Percentiles rank a stretch among this genome's conserved stretches.
phyloP scores from a whole-genome alignment of 2,888 invertebrate genomes.

The Platycheirus rosarum region DNA sequence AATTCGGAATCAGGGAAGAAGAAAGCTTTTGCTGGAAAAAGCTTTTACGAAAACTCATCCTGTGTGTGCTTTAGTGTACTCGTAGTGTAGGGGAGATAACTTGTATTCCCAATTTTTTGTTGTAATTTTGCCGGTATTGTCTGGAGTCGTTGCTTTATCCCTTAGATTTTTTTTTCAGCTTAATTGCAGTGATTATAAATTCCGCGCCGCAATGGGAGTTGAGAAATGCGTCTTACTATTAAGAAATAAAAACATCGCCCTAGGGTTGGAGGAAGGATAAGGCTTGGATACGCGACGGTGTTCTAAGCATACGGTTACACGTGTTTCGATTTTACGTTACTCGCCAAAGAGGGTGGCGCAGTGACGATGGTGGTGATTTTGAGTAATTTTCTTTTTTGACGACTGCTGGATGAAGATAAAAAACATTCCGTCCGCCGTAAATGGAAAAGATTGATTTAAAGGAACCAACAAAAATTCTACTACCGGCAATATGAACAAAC shows the following conservation, averaged over 20 bases:
- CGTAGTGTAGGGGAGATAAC: background rate
- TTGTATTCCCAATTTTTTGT: constrained; percentile 20
- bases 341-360: constrained; percentile 25
- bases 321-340: constrained; percentile 60
- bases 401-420: background rate
- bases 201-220: constrained; percentile 55
- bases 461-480: constrained; percentile 21
- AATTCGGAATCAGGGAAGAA: constrained; percentile 16
- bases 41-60: background rate
- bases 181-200: constrained; percentile 72
- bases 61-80: constrained; percentile 4
- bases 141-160: constrained; percentile 23
- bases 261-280: constrained; percentile 13
- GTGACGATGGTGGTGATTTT: constrained; percentile 12
- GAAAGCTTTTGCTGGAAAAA: constrained; percentile 30
- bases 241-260: constrained; percentile 16
- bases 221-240: constrained; percentile 14
- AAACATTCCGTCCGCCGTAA: background rate
- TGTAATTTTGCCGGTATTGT: constrained; percentile 64
- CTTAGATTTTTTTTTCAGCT: constrained; percentile 27
- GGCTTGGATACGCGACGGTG: constrained; percentile 55
- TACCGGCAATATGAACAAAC: constrained; percentile 18
- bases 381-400: constrained; percentile 13
- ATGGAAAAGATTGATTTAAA: no score
- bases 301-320: constrained; percentile 59